Base-by-base conservation (phyloP, 2,797 vertebrate species). In the Acestrorhynchus altus region DNA sequence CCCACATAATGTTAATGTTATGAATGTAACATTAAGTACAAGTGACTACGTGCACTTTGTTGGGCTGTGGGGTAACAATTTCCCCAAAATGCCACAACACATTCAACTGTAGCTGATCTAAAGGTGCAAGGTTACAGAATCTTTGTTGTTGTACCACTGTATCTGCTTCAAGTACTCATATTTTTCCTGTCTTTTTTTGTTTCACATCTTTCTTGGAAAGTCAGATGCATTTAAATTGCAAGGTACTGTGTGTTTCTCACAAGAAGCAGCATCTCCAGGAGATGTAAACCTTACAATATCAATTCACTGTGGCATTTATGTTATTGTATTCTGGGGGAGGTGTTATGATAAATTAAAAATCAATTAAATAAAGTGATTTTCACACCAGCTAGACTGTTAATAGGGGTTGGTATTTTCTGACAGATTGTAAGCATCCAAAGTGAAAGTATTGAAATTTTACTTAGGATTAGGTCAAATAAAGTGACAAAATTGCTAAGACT, bases 111-210 rank as follows among this genome's bases (percentile, higher is more conserved):
- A 60, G 54, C 57, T 75, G 65, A 47, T 71, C 39, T 64, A 39
- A n/a, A 64, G 72, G 72, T 76, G 60, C 57, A 67, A 56, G 60
- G 39, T 66, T 69, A 57, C 1, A 13, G 64, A 42, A n/a, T n/a
- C n/a, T n/a, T n/a, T n/a, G n/a, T 51, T 10, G 47, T 72, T 67
- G 18, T n/a, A 66, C 18, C 28, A 65, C 59, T 8, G 0, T 7
- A 59, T 9, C 20, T 13, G 54, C 24, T 31, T 51, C 65, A 51
- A 51, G 49, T 68, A 35, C 46, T 51, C 26, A 1, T 18, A 15
- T n/a, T 76, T 71, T 63, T 26, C 39, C 63, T 31, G 31, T 28
- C 90, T 40, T 18, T 63, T 35, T 35, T 22, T 64, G 61, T 64
- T 64, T 64, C 52, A 54, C 20, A 66, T 66, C 63, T 46, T 46